These are phyloP conservation scores for Cydia splendana DNA, from an alignment of 1,140 invertebrate species.

Conservation along the genomic window DNA sequence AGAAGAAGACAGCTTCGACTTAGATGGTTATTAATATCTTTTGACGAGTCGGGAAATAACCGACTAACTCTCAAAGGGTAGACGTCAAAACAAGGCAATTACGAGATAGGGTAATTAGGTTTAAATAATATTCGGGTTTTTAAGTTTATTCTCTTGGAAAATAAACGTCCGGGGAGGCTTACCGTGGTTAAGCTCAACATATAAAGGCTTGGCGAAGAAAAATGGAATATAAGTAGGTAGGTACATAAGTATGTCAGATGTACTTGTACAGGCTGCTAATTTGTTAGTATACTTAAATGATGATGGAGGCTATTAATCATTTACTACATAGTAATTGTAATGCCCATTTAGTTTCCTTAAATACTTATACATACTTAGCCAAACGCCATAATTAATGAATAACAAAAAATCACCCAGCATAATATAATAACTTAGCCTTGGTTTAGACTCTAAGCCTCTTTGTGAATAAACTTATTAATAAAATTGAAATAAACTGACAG, in stretches of 20 bases:
- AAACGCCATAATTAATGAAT: too few relatives aligned
- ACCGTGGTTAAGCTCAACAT: neutral
- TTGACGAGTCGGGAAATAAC: slow-evolving; percentile 70
- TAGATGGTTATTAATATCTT: slow-evolving; percentile 77
- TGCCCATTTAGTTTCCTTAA: too few relatives aligned
- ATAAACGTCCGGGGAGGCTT: slow-evolving; percentile 33
- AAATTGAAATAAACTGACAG: too few relatives aligned
- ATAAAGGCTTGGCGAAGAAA: neutral
- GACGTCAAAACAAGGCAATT: slow-evolving; percentile 77
- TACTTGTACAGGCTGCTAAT: too few relatives aligned
- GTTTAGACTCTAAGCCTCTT: too few relatives aligned
- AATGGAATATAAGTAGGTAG: neutral
- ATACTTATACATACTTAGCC: too few relatives aligned
- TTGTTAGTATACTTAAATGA: too few relatives aligned
- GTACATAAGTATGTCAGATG: neutral
- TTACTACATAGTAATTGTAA: too few relatives aligned
- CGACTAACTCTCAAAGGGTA: slow-evolving; percentile 71
- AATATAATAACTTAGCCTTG: too few relatives aligned
- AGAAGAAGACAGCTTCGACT: slow-evolving; percentile 60
- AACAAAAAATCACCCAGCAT: too few relatives aligned
- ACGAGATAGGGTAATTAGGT: slow-evolving; percentile 73
- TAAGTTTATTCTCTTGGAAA: slow-evolving; percentile 49
- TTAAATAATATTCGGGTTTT: slow-evolving; percentile 62
- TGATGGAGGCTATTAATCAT: too few relatives aligned
- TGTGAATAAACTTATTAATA: too few relatives aligned